Conservation (phyloP, 1,140 invertebrate species). For the Chrysomallon squamiferum region DNA sequence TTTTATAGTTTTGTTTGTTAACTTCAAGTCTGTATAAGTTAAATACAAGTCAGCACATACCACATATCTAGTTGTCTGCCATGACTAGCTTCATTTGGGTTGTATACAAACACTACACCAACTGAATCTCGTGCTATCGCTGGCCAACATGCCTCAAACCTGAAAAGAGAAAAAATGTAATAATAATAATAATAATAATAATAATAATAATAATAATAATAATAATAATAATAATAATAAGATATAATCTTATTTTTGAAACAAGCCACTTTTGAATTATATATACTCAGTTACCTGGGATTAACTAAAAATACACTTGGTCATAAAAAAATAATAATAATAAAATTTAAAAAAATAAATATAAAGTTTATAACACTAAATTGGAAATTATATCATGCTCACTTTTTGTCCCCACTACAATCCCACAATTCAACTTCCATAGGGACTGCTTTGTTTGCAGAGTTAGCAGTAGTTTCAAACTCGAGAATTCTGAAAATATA, state of each 20-base stretch:
- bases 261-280: too few relatives aligned
- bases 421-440: constrained; percentile 77
- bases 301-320: too few relatives aligned
- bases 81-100: constrained; percentile 68
- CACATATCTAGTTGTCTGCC: constrained; percentile 74
- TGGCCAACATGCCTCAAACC: constrained; percentile 81
- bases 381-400: constrained; percentile 36
- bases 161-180: constrained; percentile 45
- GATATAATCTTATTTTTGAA: not conserved
- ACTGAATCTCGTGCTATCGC: constrained; percentile 74
- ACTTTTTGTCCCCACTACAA: constrained; percentile 75
- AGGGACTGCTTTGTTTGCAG: constrained; percentile 65
- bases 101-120: constrained; percentile 80
- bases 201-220: not conserved
- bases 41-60: too few relatives aligned
- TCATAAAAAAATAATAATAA: too few relatives aligned
- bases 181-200: not conserved
- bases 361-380: too few relatives aligned
- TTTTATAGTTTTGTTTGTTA: too few relatives aligned
- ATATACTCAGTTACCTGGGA: too few relatives aligned
- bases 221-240: not conserved
- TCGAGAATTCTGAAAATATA: constrained; percentile 69
- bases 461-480: constrained; percentile 69
- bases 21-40: too few relatives aligned
- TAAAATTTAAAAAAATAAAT: too few relatives aligned